Base-by-base conservation (phyloP, 2,113 vertebrate genomes). In the Halcyon malimbica region DNA sequence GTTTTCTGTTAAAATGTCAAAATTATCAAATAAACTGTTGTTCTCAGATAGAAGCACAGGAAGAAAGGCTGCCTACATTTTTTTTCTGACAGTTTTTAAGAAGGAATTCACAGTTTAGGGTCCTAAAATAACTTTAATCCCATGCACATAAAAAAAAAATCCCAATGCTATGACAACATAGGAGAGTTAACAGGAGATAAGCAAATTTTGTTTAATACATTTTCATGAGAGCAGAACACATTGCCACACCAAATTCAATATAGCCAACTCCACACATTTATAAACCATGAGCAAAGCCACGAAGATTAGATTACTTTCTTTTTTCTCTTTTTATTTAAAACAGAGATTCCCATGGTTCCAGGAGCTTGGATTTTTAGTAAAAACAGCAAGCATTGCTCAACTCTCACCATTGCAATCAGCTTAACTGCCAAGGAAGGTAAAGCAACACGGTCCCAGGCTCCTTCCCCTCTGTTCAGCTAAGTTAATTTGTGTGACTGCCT, bases 71-170 rank as follows among this genome's bases (percentile, higher is more conserved):
- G 64, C 60, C 63, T 60, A 35, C n/a, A 15, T 64, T 83, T 90
- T 31, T 33, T 64, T 82, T 85, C 62, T 82, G 48, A 71, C 75
- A 89, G 76, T 77, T 92, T 94, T 95, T 53, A 87, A 81, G 89
- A 53, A 71, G 18, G 18, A 87, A 84, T 87, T 94, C 57, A 90
- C 78, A 93, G 87, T 90, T 91, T 87, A 79, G 44, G 28, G 39
- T 91, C 65, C 74, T 42, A 76, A 95, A 96, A 96, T 95, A 96
- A 85, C 84, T 93, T 89, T 33, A 85, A 76, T 84, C 39, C 59
- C 53, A 89, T 79, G 53, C 70, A 94, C 42, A 39, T 64, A 63
- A 68, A 93, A 84, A 68, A 87, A 92, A 67, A 21, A 41, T 7
- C 50, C 63, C 59, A 91, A 11, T 54, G 53, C 94, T 93, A 56